These are phyloP conservation scores for Trochalopteron elliotii DNA, from an alignment of 2,113 vertebrate species.

Conservation along the genomic window DNA sequence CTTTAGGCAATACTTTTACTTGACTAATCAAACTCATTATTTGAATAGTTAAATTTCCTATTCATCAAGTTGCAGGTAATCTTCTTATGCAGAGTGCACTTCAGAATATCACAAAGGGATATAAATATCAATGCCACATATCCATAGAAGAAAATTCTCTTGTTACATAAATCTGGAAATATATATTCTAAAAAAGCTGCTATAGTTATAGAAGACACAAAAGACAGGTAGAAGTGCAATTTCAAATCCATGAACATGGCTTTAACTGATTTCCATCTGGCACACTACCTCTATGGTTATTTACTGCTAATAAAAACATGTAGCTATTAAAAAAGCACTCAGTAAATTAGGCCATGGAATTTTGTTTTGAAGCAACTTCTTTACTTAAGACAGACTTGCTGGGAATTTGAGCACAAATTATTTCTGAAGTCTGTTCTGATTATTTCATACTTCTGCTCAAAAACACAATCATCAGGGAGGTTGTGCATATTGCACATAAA, in stretches of 20 bases:
- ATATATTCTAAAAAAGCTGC: neutral
- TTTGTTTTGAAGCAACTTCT: neutral
- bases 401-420: neutral
- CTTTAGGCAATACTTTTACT: neutral
- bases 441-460: neutral
- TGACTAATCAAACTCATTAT: neutral
- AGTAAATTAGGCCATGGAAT: rapidly evolving
- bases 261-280: neutral
- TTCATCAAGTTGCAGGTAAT: neutral
- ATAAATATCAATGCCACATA: neutral
- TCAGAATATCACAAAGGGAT: neutral
- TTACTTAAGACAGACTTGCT: neutral
- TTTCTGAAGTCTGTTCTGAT: neutral
- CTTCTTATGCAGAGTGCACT: neutral
- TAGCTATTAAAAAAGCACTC: neutral
- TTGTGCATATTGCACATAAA: neutral
- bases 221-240: neutral
- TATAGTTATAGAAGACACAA: neutral
- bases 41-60: neutral
- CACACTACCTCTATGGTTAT: neutral
- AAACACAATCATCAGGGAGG: neutral
- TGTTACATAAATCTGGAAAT: neutral
- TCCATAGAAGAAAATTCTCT: neutral
- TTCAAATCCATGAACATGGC: neutral
- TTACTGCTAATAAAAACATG: neutral